Evolutionary conservation across 2,113 vertebrate species (phyloP).

Genomic region (Theristicus caerulescens): DNA sequence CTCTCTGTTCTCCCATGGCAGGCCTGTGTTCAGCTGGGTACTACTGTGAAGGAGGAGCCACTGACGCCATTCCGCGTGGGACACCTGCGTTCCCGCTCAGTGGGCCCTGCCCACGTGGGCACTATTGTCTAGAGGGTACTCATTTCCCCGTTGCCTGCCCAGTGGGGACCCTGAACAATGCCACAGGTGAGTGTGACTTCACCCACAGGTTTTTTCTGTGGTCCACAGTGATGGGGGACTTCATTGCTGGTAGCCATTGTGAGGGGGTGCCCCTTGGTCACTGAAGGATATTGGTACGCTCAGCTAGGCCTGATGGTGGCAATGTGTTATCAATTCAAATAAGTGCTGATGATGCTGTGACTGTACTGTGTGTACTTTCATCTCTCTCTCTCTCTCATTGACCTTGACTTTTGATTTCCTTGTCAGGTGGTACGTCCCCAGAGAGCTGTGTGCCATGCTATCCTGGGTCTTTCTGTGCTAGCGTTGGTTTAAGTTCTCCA

Average conservation of each 20-base stretch:
- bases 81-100: constrained; percentile 66
- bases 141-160: constrained; percentile 82
- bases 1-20: background rate
- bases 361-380: background rate
- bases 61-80: constrained; percentile 70
- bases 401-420: background rate
- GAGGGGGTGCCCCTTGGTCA: background rate
- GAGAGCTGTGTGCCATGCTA: constrained; percentile 83
- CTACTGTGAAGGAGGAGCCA: constrained; percentile 85
- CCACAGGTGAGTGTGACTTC: constrained; percentile 71
- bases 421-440: constrained; percentile 79
- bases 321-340: fast-evolving
- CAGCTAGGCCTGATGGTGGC: background rate
- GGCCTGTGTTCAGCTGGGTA: constrained; percentile 84
- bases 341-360: background rate
- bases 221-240: background rate
- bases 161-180: constrained; percentile 80
- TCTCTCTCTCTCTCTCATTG: background rate
- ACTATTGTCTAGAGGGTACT: constrained; percentile 85
- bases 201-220: background rate
- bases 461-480: constrained; percentile 83
- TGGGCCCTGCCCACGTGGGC: constrained; percentile 83
- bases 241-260: background rate
- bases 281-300: background rate
- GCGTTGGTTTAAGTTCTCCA: constrained; percentile 72